A percentile compares a stretch with the other conserved stretches of the same genome.
These are phyloP conservation scores for Diadegma fenestrale DNA, from an alignment of 2,888 invertebrate species.

Conservation along the genomic window DNA sequence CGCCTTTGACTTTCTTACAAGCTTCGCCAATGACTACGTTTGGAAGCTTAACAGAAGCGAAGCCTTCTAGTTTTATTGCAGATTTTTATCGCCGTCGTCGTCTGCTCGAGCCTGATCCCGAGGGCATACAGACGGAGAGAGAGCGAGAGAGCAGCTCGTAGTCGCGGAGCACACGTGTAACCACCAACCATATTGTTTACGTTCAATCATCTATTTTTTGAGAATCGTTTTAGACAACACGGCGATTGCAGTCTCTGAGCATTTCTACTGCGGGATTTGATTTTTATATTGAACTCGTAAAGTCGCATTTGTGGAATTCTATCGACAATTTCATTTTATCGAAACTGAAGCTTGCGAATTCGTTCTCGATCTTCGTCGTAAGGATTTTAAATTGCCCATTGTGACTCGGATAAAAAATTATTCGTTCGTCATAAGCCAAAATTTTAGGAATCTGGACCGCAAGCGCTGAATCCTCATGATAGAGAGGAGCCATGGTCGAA, in stretches of 20 bases:
- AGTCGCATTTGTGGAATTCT: background rate
- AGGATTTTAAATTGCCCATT: background rate
- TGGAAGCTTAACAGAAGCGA: slow-evolving; percentile 38
- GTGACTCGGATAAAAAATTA: background rate
- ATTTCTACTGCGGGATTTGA: background rate
- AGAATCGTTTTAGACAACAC: background rate
- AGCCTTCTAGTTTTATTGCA: slow-evolving; percentile 54
- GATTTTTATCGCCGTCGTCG: slow-evolving; percentile 64
- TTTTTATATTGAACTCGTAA: background rate
- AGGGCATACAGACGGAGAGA: slow-evolving; percentile 6
- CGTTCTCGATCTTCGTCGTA: background rate
- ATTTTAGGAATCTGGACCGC: background rate
- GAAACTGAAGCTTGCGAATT: background rate
- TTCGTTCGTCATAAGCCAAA: background rate
- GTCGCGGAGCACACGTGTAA: slow-evolving; percentile 19
- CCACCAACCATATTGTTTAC: slow-evolving; percentile 40
- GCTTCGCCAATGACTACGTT: slow-evolving; percentile 45
- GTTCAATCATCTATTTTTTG: slow-evolving; percentile 25
- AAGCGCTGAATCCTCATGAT: background rate
- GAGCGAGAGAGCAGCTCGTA: slow-evolving; percentile 2
- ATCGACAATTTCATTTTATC: slow-evolving; percentile 4
- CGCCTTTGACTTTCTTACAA: slow-evolving; percentile 27
- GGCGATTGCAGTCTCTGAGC: slow-evolving; percentile 2
- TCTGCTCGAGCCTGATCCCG: slow-evolving; percentile 28
- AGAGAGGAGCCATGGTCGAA: background rate